Evolutionary conservation across 1,140 invertebrate genomes (phyloP).

Genomic region (Drosophila burlai): DNA sequence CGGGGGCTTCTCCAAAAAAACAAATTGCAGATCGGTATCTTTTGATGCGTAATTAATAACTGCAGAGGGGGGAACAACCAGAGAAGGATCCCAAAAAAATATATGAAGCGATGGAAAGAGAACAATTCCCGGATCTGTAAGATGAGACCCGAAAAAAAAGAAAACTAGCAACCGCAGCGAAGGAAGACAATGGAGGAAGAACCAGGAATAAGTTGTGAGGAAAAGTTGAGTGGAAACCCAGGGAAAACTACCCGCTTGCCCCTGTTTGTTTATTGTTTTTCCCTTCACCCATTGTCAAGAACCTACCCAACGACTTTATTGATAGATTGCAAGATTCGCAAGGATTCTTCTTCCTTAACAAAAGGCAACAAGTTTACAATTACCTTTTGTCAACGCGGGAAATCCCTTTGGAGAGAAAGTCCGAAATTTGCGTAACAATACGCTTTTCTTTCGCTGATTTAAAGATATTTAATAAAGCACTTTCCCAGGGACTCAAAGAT

Average conservation of each 20-base stretch:
- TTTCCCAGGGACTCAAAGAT: constrained; percentile 52
- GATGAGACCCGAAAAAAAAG: constrained; percentile 39
- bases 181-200: constrained; percentile 28
- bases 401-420: constrained; percentile 31
- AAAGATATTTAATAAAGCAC: constrained; percentile 76
- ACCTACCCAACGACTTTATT: constrained; percentile 64
- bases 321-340: constrained; percentile 76
- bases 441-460: constrained; percentile 65
- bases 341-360: constrained; percentile 38
- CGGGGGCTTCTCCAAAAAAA: constrained; percentile 20
- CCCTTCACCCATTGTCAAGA: constrained; percentile 37
- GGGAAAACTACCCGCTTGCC: constrained; percentile 40
- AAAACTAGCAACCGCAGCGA: constrained; percentile 72
- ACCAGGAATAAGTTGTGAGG: constrained; percentile 60
- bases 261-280: constrained; percentile 41
- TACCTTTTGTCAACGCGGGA: constrained; percentile 62
- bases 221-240: constrained; percentile 43
- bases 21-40: constrained; percentile 77
- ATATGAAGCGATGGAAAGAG: not conserved
- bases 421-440: constrained; percentile 74
- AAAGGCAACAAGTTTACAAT: constrained; percentile 63
- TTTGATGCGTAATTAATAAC: constrained; percentile 80
- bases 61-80: constrained; percentile 44
- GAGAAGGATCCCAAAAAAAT: constrained; percentile 27
- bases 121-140: constrained; percentile 54